A percentile compares a stretch with the other conserved stretches of the same genome.
Conservation (phyloP, 2,113 vertebrate species). For the Xyliphius kryptos region DNA sequence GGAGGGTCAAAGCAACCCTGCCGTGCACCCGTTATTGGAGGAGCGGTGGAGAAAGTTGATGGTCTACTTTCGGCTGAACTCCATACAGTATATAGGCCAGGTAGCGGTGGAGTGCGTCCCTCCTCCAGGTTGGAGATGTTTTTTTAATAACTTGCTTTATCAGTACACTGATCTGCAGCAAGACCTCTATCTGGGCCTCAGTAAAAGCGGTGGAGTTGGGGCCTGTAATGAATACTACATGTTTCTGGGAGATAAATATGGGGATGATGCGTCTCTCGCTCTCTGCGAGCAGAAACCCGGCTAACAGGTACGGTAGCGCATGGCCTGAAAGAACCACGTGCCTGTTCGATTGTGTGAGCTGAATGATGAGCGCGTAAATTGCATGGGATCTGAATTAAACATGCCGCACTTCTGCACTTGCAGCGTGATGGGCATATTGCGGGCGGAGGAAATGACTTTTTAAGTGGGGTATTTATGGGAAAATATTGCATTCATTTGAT, state of each 20-base stretch:
- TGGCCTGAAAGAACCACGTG: slow-evolving; percentile 18
- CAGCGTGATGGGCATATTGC: slow-evolving; percentile 59
- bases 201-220: slow-evolving; percentile 27
- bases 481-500: slow-evolving; percentile 68
- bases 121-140: slow-evolving; percentile 32
- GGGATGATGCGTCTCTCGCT: slow-evolving; percentile 19
- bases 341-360: slow-evolving; percentile 9
- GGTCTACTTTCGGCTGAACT: neutral
- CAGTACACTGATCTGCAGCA: slow-evolving; percentile 19
- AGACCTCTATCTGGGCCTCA: slow-evolving; percentile 25
- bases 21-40: slow-evolving; percentile 11
- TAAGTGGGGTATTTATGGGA: slow-evolving; percentile 68
- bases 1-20: neutral
- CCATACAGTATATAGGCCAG: neutral
- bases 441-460: slow-evolving; percentile 61
- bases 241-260: slow-evolving; percentile 43
- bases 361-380: slow-evolving; percentile 47
- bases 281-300: slow-evolving; percentile 7
- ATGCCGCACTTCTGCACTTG: slow-evolving; percentile 54
- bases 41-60: slow-evolving; percentile 1
- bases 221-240: slow-evolving; percentile 33
- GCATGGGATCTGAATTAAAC: slow-evolving; percentile 61
- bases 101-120: neutral
- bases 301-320: slow-evolving; percentile 21
- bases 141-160: slow-evolving; percentile 38